phyloP scores from a whole-genome alignment of 2,888 invertebrate species.

The Amiota minor region DNA sequence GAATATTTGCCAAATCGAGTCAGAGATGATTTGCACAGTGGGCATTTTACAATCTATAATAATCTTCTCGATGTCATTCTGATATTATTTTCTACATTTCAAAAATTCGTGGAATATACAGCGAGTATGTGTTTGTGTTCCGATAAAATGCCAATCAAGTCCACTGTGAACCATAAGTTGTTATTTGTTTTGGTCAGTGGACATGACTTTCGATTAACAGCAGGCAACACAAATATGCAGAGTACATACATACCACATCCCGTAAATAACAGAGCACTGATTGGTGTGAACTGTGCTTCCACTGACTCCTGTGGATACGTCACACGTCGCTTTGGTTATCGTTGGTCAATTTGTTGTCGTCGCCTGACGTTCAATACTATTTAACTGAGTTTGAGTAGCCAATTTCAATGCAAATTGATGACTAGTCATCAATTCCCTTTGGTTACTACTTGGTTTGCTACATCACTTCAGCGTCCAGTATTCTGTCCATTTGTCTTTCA shows the following conservation, averaged over 20 bases:
- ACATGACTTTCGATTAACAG: conserved; percentile 59
- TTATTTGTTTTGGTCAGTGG: conserved; percentile 40
- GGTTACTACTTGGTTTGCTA: conserved; percentile 44
- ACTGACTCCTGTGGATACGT: conserved; percentile 2
- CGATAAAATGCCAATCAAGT: not conserved
- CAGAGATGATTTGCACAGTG: too few relatives aligned
- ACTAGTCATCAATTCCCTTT: conserved; percentile 64
- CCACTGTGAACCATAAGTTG: conserved; percentile 8
- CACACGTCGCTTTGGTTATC: conserved; percentile 33
- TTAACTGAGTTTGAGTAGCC: not conserved
- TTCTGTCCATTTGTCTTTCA: not conserved
- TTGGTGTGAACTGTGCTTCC: not conserved
- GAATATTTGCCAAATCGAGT: too few relatives aligned
- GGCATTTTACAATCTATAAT: too few relatives aligned
- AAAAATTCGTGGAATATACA: too few relatives aligned
- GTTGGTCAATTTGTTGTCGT: conserved; percentile 28
- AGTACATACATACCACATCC: not conserved
- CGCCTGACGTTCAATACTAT: not conserved
- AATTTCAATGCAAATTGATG: conserved; percentile 57
- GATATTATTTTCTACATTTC: too few relatives aligned
- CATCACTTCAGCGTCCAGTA: not conserved
- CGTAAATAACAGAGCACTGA: not conserved
- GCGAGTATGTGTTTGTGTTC: too few relatives aligned
- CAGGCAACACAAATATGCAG: not conserved
- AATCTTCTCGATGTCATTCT: too few relatives aligned